Percentiles rank a stretch among this genome's conserved stretches.
Evolutionary conservation across 2,888 invertebrate species (phyloP).

Genomic region (Tridacna gigas): DNA sequence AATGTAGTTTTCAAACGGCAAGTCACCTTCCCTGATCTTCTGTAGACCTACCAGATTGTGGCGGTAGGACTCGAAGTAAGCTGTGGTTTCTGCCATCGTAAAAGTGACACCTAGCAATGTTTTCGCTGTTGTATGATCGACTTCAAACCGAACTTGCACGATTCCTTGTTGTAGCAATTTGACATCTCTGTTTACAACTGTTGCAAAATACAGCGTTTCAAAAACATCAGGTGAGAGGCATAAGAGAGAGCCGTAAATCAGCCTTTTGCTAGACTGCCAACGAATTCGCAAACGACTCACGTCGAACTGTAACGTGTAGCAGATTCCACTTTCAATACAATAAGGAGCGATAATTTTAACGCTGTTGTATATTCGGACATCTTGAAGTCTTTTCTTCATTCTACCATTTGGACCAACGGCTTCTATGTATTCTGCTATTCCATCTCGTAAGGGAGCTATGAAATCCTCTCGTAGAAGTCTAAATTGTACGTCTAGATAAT

Average conservation of each 20-base stretch:
- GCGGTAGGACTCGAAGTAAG: conserved; percentile 93
- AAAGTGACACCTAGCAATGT: conserved; percentile 53
- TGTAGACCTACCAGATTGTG: conserved; percentile 91
- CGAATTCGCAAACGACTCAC: conserved; percentile 65
- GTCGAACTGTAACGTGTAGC: conserved; percentile 58
- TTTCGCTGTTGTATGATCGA: conserved; percentile 41
- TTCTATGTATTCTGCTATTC: conserved; percentile 87
- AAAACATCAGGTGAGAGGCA: conserved; percentile 91
- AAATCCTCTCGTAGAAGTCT: conserved; percentile 93
- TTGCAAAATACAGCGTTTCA: conserved; percentile 89
- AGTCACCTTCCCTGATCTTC: conserved; percentile 84
- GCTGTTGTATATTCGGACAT: conserved; percentile 63
- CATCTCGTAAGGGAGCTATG: conserved; percentile 90
- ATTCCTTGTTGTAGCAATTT: conserved; percentile 71
- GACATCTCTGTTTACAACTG: conserved; percentile 84
- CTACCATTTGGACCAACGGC: conserved; percentile 40
- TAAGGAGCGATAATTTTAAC: conserved; percentile 50
- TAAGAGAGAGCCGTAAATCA: conserved; percentile 90
- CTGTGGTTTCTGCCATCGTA: conserved; percentile 91
- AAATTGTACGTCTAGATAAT: conserved; percentile 92
- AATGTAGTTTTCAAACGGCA: conserved; percentile 75
- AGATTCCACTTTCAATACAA: conserved; percentile 54
- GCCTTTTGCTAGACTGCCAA: conserved; percentile 87
- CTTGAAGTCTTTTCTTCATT: conserved; percentile 41
- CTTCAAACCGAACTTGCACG: conserved; percentile 73